Conservation (phyloP, 2,113 vertebrate species). For the Fulica atra region DNA sequence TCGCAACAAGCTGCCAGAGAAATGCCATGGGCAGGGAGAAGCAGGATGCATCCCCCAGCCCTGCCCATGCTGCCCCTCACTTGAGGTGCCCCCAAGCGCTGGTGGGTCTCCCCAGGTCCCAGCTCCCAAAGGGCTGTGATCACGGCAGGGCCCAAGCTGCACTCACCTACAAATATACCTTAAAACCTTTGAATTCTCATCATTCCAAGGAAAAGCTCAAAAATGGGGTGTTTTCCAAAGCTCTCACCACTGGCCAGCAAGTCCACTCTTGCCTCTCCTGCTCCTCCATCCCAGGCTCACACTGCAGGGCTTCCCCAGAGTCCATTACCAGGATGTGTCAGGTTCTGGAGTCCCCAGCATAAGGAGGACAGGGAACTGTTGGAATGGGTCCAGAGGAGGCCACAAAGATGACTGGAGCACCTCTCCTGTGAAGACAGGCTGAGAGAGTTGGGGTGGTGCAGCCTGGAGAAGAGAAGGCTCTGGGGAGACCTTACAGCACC, state of each 20-base stretch:
- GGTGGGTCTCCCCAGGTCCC: neutral
- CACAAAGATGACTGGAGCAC: too few species aligned
- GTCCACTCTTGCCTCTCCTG: neutral
- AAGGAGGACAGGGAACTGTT: too few species aligned
- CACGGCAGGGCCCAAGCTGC: neutral
- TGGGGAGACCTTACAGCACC: too few species aligned
- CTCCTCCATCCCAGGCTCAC: neutral
- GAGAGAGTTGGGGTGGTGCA: too few species aligned
- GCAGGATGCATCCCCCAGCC: neutral
- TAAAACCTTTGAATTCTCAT: rapidly evolving
- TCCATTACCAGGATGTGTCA: neutral
- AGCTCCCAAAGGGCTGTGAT: rapidly evolving
- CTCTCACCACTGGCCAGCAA: rapidly evolving
- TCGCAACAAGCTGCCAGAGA: rapidly evolving
- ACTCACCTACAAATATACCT: neutral
- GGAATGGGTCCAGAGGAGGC: too few species aligned
- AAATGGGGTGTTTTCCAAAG: rapidly evolving
- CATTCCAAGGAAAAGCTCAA: neutral
- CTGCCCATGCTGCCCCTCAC: rapidly evolving
- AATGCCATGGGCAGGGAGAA: rapidly evolving
- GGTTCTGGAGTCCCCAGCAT: too few species aligned
- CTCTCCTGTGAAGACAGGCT: too few species aligned
- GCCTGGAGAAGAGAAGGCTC: too few species aligned
- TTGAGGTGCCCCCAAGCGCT: neutral
- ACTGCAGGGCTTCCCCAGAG: neutral